Conservation (phyloP, 2,888 invertebrate species). For the Drosophila quinaria region DNA sequence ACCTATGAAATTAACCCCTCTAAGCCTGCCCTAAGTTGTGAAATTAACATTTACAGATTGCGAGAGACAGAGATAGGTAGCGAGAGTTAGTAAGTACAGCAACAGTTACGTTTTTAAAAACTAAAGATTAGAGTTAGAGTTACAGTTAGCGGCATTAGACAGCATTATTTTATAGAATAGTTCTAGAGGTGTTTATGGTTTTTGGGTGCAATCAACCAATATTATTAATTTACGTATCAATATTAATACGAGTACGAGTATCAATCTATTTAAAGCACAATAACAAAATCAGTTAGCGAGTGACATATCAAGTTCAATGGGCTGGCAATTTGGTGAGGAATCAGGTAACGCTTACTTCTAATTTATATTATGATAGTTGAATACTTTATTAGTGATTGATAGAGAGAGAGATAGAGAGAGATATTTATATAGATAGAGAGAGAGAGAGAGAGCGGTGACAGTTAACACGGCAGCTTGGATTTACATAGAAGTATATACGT, state of each 20-base stretch:
- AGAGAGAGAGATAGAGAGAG: slow-evolving; percentile 35
- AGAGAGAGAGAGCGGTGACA: slow-evolving; percentile 72
- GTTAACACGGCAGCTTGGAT: slow-evolving; percentile 73
- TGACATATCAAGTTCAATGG: slow-evolving; percentile 57
- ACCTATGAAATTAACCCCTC: slow-evolving; percentile 39
- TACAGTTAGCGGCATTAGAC: slow-evolving; percentile 37
- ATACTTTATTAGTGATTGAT: slow-evolving; percentile 30
- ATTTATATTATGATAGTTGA: slow-evolving; percentile 29
- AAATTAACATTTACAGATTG: slow-evolving; percentile 8
- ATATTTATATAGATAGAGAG: slow-evolving; percentile 44
- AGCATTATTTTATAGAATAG: slow-evolving; percentile 42
- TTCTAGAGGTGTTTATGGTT: slow-evolving; percentile 47
- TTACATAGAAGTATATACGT: slow-evolving; percentile 68
- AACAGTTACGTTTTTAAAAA: slow-evolving; percentile 30
- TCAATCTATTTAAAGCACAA: slow-evolving; percentile 73
- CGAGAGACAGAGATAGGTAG: slow-evolving; percentile 14
- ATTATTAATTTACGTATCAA: slow-evolving; percentile 22
- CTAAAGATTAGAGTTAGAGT: slow-evolving; percentile 25
- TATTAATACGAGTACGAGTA: slow-evolving; percentile 43
- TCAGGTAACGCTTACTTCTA: slow-evolving; percentile 55
- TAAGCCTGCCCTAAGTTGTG: slow-evolving; percentile 30
- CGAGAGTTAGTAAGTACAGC: slow-evolving; percentile 42
- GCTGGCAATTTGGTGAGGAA: slow-evolving; percentile 54
- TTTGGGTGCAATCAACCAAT: slow-evolving; percentile 52
- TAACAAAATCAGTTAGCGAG: slow-evolving; percentile 55